Evolutionary conservation across 2,888 invertebrate genomes (phyloP).

Genomic region (Hecatera dysodea): DNA sequence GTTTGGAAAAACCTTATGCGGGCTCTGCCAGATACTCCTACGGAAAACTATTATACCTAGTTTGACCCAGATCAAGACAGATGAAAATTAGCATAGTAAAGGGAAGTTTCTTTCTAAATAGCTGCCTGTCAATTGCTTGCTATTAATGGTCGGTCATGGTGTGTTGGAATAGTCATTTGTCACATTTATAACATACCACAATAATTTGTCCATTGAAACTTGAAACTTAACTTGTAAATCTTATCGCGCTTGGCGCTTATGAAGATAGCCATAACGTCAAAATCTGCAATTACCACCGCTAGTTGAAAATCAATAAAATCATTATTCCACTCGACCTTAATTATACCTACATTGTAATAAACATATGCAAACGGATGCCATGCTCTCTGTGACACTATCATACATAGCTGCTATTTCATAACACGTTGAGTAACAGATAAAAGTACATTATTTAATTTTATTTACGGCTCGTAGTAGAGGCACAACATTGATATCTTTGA

Average conservation of each 20-base stretch:
- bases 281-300: not conserved
- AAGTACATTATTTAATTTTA: slow-evolving; percentile 66
- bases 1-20: slow-evolving; percentile 35
- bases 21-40: slow-evolving; percentile 10
- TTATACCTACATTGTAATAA: slow-evolving; percentile 21
- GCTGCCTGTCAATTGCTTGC: no score
- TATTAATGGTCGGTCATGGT: no score
- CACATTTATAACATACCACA: no score
- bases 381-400: slow-evolving; percentile 49
- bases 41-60: not conserved
- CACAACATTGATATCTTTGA: slow-evolving; percentile 65
- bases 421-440: slow-evolving; percentile 72
- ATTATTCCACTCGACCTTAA: slow-evolving; percentile 13
- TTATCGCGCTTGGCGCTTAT: not conserved
- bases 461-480: slow-evolving; percentile 61
- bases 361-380: slow-evolving; percentile 48
- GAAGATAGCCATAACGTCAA: not conserved
- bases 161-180: no score
- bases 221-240: not conserved
- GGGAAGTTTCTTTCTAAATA: not conserved
- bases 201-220: not conserved
- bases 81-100: not conserved
- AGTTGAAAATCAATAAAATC: slow-evolving; percentile 38
- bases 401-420: slow-evolving; percentile 64
- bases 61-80: not conserved